Evolutionary conservation across 2,797 vertebrate species (phyloP), one percentile per base, ranked within the genome.

Genomic region (Enteromius afrohamiltoni): DNA sequence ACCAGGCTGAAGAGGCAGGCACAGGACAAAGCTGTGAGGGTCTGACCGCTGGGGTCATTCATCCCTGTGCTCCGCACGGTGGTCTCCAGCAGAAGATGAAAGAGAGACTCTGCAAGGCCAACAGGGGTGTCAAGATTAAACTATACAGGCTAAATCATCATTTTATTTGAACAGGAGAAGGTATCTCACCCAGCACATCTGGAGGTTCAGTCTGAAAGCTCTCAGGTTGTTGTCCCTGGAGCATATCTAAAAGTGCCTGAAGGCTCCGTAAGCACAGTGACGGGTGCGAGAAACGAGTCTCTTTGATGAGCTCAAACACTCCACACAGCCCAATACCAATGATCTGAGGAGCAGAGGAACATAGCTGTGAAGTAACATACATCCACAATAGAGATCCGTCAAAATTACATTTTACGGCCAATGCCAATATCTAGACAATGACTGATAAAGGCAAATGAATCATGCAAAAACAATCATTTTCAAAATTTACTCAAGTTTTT

Each of bases 1-100:
- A 99, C 98, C 87, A 99, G 93, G 89, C 98, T 99, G 92, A 99
- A 99, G 91, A 99, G 97, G 91, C 98, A 99, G 91, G 98, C 97
- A 4, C 98, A 99, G 88, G 98, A 98, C 86, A 99, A 94, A 0
- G 98, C 98, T 9, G 97, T 98, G 90, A 99, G 93, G 79, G 97
- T 96, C 94, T 99, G 98, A 78, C 97, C 98, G 0, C 96, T 97
- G 23, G 96, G 97, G 92, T 99, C 98, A 60, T 96, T 99, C 93
- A 97, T 95, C 60, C 97, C 97, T 0, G 98, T 98, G 92, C 97
- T 99, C 49, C 97, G 96, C 87, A 98, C 97, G 6, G 98, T 99
- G 85, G 97, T 99, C 93, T 99, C 98, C 93, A 99, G 92, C 91
- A 99, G 94, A 84, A 99, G 94, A 88, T 99, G 97, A 92, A 99